Evolutionary conservation across 1,140 invertebrate genomes (phyloP).

Genomic region (Plectus sambesii): DNA sequence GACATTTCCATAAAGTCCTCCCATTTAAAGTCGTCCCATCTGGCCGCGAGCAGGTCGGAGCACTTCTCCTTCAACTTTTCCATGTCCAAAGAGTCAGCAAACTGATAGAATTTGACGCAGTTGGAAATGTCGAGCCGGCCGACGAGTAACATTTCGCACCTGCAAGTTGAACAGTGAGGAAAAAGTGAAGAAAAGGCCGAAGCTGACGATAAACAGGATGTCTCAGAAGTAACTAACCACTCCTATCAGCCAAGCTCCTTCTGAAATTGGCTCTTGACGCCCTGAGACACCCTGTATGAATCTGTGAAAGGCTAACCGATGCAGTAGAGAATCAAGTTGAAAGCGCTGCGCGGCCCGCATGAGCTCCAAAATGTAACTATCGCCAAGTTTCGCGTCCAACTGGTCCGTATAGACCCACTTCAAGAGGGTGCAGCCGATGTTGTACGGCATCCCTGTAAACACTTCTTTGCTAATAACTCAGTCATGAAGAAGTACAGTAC

Average conservation of each 20-base stretch:
- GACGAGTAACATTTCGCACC: constrained; percentile 77
- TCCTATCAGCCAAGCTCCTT: constrained; percentile 50
- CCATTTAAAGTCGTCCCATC: constrained; percentile 67
- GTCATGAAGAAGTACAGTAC: not conserved
- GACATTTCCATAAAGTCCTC: constrained; percentile 85
- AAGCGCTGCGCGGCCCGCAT: constrained; percentile 69
- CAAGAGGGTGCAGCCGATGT: constrained; percentile 63
- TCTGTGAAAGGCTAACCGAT: no score
- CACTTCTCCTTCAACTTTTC: constrained; percentile 80
- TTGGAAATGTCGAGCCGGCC: constrained; percentile 70
- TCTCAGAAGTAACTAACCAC: constrained; percentile 40
- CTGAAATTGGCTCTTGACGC: no score
- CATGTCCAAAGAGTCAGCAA: constrained; percentile 77
- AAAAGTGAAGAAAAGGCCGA: constrained; percentile 30
- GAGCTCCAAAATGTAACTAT: constrained; percentile 64
- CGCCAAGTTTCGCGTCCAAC: constrained; percentile 59
- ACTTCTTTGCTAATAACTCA: constrained; percentile 47
- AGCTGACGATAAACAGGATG: constrained; percentile 5
- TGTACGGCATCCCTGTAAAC: constrained; percentile 50
- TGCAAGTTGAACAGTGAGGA: constrained; percentile 53
- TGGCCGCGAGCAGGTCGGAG: constrained; percentile 63
- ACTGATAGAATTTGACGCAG: constrained; percentile 77
- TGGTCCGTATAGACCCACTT: constrained; percentile 86
- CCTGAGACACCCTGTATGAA: no score
- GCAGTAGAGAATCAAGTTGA: no score